A percentile compares a stretch with the other conserved stretches of the same genome.
phyloP scores from a whole-genome alignment of 2,888 invertebrate species.

The Argyra leucocephala region DNA sequence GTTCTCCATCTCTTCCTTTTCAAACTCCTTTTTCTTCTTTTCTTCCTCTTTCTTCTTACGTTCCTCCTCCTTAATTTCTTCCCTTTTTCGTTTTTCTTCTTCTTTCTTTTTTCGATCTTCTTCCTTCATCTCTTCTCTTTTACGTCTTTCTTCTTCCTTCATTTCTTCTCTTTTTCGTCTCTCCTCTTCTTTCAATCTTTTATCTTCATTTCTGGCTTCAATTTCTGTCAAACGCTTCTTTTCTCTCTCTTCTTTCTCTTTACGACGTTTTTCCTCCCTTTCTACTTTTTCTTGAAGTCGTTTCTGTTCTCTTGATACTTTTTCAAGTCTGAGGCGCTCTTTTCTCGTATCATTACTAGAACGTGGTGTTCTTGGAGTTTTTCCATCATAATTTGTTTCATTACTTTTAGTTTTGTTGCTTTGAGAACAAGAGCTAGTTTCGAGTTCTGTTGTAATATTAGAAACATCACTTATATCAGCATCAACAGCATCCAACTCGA shows the following conservation, averaged over 20 bases:
- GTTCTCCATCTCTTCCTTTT: conserved; percentile 61
- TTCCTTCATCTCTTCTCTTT: conserved; percentile 40
- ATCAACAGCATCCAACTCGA: too few species aligned
- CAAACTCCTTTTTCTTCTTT: conserved; percentile 50
- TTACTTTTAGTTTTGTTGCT: too few species aligned
- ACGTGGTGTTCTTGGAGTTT: conserved; percentile 50
- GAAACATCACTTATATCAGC: too few species aligned
- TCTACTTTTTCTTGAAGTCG: conserved; percentile 28
- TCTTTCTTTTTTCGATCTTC: conserved; percentile 34
- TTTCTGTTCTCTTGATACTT: conserved; percentile 45
- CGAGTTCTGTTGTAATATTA: too few species aligned
- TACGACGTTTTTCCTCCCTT: conserved; percentile 31
- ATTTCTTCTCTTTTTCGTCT: conserved; percentile 42
- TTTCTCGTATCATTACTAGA: too few species aligned
- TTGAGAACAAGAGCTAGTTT: too few species aligned
- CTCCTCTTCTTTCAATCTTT: conserved; percentile 33
- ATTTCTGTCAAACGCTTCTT: conserved; percentile 24
- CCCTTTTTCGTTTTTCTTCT: conserved; percentile 32
- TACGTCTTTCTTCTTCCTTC: conserved; percentile 43
- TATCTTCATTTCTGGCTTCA: conserved; percentile 36
- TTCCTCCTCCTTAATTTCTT: conserved; percentile 37
- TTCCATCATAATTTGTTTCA: conserved; percentile 43
- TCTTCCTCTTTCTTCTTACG: conserved; percentile 41
- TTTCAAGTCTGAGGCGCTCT: too few species aligned
- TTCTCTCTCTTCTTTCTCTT: conserved; percentile 32